These are phyloP conservation scores for Anthoscopus minutus DNA, from an alignment of 2,113 vertebrate species.

Conservation along the genomic window DNA sequence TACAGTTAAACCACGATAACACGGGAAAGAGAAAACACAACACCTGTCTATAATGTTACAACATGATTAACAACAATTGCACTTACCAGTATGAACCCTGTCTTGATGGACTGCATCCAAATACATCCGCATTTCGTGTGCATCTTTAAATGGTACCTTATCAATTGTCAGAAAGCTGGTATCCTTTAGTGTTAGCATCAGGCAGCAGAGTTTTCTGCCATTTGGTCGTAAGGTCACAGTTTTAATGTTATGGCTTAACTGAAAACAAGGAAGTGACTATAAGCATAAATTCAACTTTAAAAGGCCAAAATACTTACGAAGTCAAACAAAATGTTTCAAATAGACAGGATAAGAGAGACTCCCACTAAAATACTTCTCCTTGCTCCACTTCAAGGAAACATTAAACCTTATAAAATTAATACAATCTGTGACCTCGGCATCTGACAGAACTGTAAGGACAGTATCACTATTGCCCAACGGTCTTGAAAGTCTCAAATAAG, in stretches of 20 bases:
- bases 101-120: slow-evolving; percentile 86
- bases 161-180: slow-evolving; percentile 84
- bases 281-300: background rate
- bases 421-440: background rate
- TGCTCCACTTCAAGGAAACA: background rate
- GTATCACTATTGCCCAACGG: background rate
- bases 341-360: background rate
- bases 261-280: slow-evolving; percentile 2
- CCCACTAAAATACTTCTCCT: background rate
- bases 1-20: background rate
- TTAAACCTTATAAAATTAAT: background rate
- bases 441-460: background rate
- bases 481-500: background rate
- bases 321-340: background rate
- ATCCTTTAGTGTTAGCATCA: slow-evolving; percentile 88
- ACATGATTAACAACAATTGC: background rate
- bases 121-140: slow-evolving; percentile 85
- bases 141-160: slow-evolving; percentile 77
- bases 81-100: slow-evolving; percentile 78
- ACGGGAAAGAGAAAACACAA: background rate
- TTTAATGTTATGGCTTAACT: slow-evolving; percentile 97
- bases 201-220: slow-evolving; percentile 74
- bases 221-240: slow-evolving; percentile 75
- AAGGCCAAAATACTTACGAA: background rate
- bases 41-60: background rate